Base-by-base conservation (phyloP, 2,113 vertebrate species). In the Tupaia tana region DNA sequence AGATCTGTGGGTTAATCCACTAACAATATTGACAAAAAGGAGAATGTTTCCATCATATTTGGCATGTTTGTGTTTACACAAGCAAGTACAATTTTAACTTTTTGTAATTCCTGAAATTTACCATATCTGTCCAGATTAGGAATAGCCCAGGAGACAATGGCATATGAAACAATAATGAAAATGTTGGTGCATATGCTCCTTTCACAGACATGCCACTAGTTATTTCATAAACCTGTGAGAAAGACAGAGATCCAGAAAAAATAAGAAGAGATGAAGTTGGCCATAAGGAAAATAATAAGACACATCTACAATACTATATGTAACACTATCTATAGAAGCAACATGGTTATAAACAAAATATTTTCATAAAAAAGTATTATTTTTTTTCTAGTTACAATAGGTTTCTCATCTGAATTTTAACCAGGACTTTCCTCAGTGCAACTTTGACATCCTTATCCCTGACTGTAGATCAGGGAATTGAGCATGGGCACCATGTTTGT, bases 381-480 rank as follows among this genome's bases (percentile, higher is more conserved):
- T 22, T 54, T 12, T 64, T 31, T 93, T 84, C 8, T 66, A 75
- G 59, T 93, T 93, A 97, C 56, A 91, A 91, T 11, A 54, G 31
- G 0, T 15, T 29, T 83, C 22, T 93, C 7, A 15, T 92, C 31
- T 89, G 61, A 58, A 94, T 94, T 92, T 83, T 74, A 77, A 52
- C 56, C 6, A 94, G 6, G 0, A 16, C n/a, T 89, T 88, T 97
- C 6, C 19, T 91, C 52, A 97, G 14, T 4, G 92, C 95, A 64
- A 56, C 25, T 79, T 95, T 96, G 20, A 97, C 73, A 89, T 97
- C 96, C 3, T 95, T 97, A 64, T 97, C 97, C 13, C 94, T 87
- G 83, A 85, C 95, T 97, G 7, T 96, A 96, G 31, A 97, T 96
- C 8, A 97, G 19, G 22, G 96, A 95, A 6, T 96, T 97, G 11